Evolutionary conservation across 2,888 invertebrate species (phyloP).

Genomic region (Plebejus melissa): DNA sequence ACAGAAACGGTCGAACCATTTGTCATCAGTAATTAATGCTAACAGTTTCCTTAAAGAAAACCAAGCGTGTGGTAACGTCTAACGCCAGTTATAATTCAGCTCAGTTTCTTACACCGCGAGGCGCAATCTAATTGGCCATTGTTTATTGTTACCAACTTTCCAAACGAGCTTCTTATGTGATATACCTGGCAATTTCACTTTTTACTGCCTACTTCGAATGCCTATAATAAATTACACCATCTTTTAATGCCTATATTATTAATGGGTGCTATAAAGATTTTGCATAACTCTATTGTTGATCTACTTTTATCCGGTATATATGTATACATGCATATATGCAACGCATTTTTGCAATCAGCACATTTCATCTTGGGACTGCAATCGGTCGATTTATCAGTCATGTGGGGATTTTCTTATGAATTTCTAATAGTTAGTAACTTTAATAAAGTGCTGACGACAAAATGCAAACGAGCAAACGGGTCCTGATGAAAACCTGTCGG

Average conservation of each 20-base stretch:
- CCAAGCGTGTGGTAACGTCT: constrained; percentile 4
- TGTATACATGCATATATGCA: background rate
- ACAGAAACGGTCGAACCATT: background rate
- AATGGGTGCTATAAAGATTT: background rate
- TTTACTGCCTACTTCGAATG: background rate
- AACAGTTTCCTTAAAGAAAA: constrained; percentile 2
- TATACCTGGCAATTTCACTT: constrained; percentile 24
- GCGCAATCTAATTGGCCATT: constrained; percentile 25
- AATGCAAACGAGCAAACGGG: too few relatives aligned
- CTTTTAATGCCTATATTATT: background rate
- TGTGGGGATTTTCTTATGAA: background rate
- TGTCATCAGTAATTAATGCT: background rate
- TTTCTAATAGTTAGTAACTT: too few relatives aligned
- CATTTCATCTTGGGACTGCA: background rate
- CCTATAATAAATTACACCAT: background rate
- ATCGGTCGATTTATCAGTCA: background rate
- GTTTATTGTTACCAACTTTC: constrained; percentile 26
- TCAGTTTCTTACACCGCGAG: constrained; percentile 13
- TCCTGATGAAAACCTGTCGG: too few relatives aligned
- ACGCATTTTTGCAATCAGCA: constrained; percentile 1
- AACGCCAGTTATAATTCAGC: constrained; percentile 22
- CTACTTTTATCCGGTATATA: background rate
- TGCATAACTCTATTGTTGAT: background rate
- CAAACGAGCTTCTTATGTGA: constrained; percentile 17
- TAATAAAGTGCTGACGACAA: too few relatives aligned